These are phyloP conservation scores for Coelinius sp. DNA, from an alignment of 2,888 invertebrate genomes.

Conservation along the genomic window DNA sequence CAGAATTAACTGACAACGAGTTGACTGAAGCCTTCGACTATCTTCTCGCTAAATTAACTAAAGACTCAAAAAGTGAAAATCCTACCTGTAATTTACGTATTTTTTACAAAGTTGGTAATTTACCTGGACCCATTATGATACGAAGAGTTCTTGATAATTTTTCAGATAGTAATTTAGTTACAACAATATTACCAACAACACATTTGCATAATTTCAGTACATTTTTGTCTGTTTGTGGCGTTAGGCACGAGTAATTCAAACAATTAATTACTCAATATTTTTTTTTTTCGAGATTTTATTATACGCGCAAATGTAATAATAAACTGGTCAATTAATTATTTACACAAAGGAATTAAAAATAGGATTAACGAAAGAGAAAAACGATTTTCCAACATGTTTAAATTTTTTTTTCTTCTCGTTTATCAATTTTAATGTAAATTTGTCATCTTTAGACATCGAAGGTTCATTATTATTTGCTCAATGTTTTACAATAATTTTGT, in stretches of 20 bases:
- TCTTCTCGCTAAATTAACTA: conserved; percentile 73
- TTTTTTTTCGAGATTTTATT: conserved; percentile 22
- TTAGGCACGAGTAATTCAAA: conserved; percentile 80
- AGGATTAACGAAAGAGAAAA: not conserved
- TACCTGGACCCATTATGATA: conserved; percentile 70
- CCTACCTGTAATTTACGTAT: conserved; percentile 83
- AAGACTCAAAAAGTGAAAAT: conserved; percentile 70
- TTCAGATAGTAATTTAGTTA: conserved; percentile 73
- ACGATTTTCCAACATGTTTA: not conserved
- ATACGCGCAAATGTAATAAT: not conserved
- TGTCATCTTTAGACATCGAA: not conserved
- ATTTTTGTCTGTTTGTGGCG: conserved; percentile 86
- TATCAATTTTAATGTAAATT: not conserved
- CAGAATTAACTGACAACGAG: conserved; percentile 71
- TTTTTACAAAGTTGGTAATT: conserved; percentile 81
- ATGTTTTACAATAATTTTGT: conserved; percentile 44
- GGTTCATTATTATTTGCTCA: conserved; percentile 49
- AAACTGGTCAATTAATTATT: conserved; percentile 54
- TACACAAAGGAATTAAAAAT: conserved; percentile 8
- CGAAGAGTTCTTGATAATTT: conserved; percentile 65
- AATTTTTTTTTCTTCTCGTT: conserved; percentile 3
- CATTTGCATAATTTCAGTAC: conserved; percentile 86
- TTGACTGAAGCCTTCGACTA: conserved; percentile 75
- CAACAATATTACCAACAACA: conserved; percentile 84
- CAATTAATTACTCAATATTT: not conserved